Evolutionary conservation across 2,113 vertebrate species (phyloP).

Genomic region (Rhinopomastus cyanomelas): DNA sequence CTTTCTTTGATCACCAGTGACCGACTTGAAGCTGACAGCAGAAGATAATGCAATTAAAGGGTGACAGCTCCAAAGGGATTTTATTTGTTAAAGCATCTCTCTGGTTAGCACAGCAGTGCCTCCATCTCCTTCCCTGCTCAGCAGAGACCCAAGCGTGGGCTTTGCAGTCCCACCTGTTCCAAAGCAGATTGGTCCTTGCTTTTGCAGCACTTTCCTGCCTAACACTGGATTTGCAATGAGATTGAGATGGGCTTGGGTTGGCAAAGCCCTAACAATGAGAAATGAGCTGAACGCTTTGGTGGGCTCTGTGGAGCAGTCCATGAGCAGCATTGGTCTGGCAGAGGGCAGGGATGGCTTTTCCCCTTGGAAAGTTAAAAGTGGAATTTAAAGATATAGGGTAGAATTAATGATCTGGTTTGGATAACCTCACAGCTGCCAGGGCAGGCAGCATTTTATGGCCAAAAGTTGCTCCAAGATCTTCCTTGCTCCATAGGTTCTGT

Average conservation of each 20-base stretch:
- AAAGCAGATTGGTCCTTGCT: background rate
- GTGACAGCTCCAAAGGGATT: constrained; percentile 51
- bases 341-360: background rate
- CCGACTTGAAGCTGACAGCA: background rate
- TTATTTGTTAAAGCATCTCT: background rate
- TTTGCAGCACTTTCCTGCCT: background rate
- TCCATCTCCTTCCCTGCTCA: background rate
- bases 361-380: background rate
- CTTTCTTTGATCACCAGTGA: constrained; percentile 26
- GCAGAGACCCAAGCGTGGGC: background rate
- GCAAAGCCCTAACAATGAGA: background rate
- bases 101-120: background rate
- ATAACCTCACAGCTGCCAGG: background rate
- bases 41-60: constrained; percentile 43
- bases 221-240: background rate
- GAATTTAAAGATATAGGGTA: background rate
- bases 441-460: background rate
- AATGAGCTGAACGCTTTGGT: background rate
- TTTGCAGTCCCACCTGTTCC: background rate
- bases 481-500: background rate
- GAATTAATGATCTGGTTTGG: background rate
- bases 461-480: background rate
- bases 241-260: background rate
- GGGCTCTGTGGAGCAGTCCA: background rate
- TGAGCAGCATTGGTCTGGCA: fast-evolving